These are phyloP conservation scores for Cebidichthys violaceus DNA, from an alignment of 2,113 vertebrate genomes.

Conservation along the genomic window DNA sequence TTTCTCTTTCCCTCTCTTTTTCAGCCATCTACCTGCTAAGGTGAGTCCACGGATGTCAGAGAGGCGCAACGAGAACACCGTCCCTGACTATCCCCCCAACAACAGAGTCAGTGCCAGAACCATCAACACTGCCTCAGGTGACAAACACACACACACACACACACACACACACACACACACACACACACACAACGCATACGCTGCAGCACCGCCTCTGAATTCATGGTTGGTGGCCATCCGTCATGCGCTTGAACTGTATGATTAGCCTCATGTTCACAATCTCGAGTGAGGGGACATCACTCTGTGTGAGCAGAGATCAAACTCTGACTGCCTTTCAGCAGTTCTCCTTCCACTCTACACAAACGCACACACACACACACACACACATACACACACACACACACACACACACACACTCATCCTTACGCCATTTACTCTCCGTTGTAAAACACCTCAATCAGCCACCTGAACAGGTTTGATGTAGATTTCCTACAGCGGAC, in stretches of 20 bases:
- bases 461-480: constrained; percentile 35
- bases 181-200: constrained; percentile 1
- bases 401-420: constrained; percentile 20
- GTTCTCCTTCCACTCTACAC: constrained; percentile 29
- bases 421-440: constrained; percentile 24
- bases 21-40: constrained; percentile 87
- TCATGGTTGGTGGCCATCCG: constrained; percentile 15
- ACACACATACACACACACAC: constrained; percentile 7
- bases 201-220: not conserved
- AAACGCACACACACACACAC: constrained; percentile 11
- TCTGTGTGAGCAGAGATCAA: constrained; percentile 42
- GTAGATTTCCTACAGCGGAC: not conserved
- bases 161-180: constrained; percentile 19
- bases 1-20: not conserved
- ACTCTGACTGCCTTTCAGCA: constrained; percentile 43
- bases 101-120: constrained; percentile 85
- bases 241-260: constrained; percentile 23
- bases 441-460: constrained; percentile 42
- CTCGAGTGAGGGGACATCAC: not conserved
- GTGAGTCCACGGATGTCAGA: constrained; percentile 79
- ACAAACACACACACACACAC: constrained; percentile 35
- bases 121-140: constrained; percentile 87
- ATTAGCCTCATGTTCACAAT: constrained; percentile 35
- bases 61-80: constrained; percentile 81
- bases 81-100: constrained; percentile 86